Evolutionary conservation across 2,113 vertebrate species (phyloP), one percentile per base, ranked within the genome.

Genomic region (Thryonomys swinderianus): DNA sequence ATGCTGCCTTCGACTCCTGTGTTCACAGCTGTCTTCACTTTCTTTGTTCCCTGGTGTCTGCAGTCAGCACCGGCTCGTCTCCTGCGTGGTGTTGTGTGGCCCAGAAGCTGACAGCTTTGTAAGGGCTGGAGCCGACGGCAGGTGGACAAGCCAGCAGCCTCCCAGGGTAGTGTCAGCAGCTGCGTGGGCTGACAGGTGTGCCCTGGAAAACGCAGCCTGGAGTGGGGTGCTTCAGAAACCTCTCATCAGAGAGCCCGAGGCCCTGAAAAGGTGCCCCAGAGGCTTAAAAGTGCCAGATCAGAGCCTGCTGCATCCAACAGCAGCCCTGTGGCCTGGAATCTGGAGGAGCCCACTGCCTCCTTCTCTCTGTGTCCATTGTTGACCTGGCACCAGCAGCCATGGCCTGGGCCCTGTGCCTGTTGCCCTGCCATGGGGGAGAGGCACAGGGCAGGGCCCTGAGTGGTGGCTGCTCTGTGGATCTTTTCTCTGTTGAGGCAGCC

Each of bases 261-360:
- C 57, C 53, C 30, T 2, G 13, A 61, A 40, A 93, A 59, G 88
- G 78, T 64, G 8, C 81, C 1, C 40, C 30, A 34, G 48, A 57
- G 85, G 61, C 45, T 90, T 86, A 66, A 83, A 95, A 73, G 64
- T 73, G 91, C 55, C 93, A 90, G 53, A 30, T 67, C 37, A 67
- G 79, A 42, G 71, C 90, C 88, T 76, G 30, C 1, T 3, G 59
- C 88, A 64, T 3, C 61, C 11, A 20, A n/a, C 21, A 18, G 61
- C 21, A n/a, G 37, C 90, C 34, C 37, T n/a, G 25, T 3, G 76
- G 45, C n/a, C 73, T 59, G 40, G 76, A 16, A 11, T 21, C 11
- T 0, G 74, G 61, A 34, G 7, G 25, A 57, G 66, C 20, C 34
- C 9, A 3, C 11, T 7, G 1, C 23, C 0, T 11, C 7, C 32